Base-by-base conservation (phyloP, 2,113 vertebrate genomes). In the Misgurnus anguillicaudatus region DNA sequence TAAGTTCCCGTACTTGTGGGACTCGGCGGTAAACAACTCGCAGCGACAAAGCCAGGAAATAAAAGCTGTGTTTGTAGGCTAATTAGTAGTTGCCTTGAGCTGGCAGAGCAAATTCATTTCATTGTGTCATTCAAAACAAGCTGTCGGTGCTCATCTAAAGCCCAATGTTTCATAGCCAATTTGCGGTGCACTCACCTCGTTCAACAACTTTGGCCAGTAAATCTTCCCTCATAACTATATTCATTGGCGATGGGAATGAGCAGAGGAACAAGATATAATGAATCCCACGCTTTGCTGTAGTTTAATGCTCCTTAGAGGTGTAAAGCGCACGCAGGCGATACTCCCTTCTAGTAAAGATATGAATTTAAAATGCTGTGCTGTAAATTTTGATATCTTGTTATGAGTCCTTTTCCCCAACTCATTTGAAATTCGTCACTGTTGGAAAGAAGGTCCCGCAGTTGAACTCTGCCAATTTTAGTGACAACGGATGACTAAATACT, bases 191-290 rank as follows among this genome's bases (percentile, higher is more conserved):
- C 84, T 82, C n/a, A 81, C 83, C 85, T 88, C 83, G 85, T 91
- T 90, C 83, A 75, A 80, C 88, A 89, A 90, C 81, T 90, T 90
- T 88, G 81, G 77, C 88, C 85, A 80, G 85, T 91, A 90, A 91
- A 91, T 91, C 88, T 89, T 80, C 51, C 70, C 87, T 88, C 87
- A 90, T 90, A 91, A 91, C 88, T 87, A 91, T 91, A 91, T 91
- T 91, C 90, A 92, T 89, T 89, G 86, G 17, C 88, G 80, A 81
- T 80, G 87, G 87, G 87, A 86, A 86, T 86, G 85, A 82, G 84
- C 83, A 81, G 84, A 82, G 83, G 80, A 75, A 83, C 88, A 67
- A 72, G 24, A 68, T 68, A 84, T 90, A 90, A 91, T 89, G 78
- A 90, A 90, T 83, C 83, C 78, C 75, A 17, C 75, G 82, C 69